phyloP scores from a whole-genome alignment of 2,113 vertebrate species.

The Megaceryle torquata region DNA sequence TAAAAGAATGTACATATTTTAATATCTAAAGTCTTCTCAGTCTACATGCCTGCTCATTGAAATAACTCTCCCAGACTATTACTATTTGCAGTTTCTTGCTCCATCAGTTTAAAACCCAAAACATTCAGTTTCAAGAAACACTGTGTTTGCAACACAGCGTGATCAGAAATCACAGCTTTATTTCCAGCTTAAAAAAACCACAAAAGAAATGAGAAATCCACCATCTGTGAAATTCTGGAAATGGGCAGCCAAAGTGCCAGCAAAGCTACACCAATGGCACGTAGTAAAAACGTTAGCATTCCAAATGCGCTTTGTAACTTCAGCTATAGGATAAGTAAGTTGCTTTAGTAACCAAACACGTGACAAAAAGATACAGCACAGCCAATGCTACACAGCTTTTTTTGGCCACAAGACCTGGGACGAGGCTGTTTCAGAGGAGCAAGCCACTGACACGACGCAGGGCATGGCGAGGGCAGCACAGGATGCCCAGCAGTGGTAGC shows the following conservation, averaged over 20 bases:
- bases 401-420: neutral
- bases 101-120: neutral
- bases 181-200: constrained; percentile 4
- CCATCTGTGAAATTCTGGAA: neutral
- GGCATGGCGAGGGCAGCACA: neutral
- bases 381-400: neutral
- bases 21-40: neutral
- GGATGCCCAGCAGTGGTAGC: neutral
- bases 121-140: neutral
- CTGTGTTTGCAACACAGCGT: neutral
- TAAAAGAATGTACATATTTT: neutral
- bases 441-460: neutral
- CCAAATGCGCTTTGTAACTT: constrained; percentile 10
- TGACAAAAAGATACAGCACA: neutral
- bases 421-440: neutral
- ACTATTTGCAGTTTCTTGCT: neutral
- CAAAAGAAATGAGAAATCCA: neutral
- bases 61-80: neutral
- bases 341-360: neutral
- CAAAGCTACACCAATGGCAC: constrained; percentile 42
- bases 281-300: neutral
- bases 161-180: constrained; percentile 11
- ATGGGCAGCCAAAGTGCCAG: constrained; percentile 12
- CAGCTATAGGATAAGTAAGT: neutral
- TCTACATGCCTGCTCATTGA: neutral